These are phyloP conservation scores for Carlito syrichta DNA, from an alignment of 2,113 vertebrate genomes.

Conservation along the genomic window DNA sequence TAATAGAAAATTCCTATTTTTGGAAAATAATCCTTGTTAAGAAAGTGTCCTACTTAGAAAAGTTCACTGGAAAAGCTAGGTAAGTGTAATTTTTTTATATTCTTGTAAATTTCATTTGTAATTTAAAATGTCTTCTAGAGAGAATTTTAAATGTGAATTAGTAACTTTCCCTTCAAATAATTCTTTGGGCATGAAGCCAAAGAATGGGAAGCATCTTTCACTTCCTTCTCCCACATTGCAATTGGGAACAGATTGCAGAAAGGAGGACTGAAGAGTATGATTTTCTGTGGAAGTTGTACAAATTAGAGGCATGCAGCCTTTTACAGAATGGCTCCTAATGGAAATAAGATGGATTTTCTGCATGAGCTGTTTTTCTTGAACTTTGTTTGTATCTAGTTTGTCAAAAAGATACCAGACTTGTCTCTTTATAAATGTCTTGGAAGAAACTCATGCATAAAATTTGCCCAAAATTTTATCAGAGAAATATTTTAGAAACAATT, in stretches of 20 bases:
- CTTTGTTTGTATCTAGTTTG: background rate
- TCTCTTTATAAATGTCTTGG: background rate
- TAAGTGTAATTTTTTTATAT: background rate
- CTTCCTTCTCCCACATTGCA: background rate
- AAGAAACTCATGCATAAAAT: background rate
- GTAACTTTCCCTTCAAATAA: slow-evolving; percentile 1
- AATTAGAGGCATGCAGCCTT: background rate
- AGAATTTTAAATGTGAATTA: slow-evolving; percentile 16
- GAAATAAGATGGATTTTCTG: background rate
- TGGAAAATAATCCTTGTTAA: background rate
- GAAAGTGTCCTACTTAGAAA: background rate
- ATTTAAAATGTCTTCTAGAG: background rate
- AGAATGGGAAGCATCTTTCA: background rate
- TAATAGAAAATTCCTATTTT: background rate
- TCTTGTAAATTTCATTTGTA: slow-evolving; percentile 7
- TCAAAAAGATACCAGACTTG: background rate
- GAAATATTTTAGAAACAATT: background rate
- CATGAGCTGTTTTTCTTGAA: background rate
- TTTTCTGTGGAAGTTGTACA: background rate
- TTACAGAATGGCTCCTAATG: background rate
- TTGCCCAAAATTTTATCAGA: background rate
- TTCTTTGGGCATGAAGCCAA: background rate
- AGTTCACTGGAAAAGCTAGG: background rate
- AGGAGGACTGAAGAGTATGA: background rate
- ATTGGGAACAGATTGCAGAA: background rate